Evolutionary conservation across 2,888 invertebrate genomes (phyloP).

Genomic region (Caenorhabditis uteleia): DNA sequence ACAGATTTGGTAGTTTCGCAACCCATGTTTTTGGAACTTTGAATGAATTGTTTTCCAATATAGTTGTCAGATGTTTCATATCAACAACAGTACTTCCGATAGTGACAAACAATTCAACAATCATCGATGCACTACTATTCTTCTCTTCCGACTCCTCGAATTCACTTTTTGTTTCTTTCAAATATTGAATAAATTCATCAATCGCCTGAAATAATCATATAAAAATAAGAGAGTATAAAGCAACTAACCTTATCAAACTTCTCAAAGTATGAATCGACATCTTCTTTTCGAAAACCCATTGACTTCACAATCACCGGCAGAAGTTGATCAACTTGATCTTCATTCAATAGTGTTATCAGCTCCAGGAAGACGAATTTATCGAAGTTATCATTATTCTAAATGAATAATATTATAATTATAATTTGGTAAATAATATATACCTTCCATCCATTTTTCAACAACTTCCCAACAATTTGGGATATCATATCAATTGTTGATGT

Average conservation of each 20-base stretch:
- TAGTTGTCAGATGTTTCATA: constrained; percentile 8
- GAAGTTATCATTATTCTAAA: too few relatives aligned
- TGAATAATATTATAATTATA: too few relatives aligned
- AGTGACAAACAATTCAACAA: constrained; percentile 23
- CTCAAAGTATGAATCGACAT: constrained; percentile 22
- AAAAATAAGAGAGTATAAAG: too few relatives aligned
- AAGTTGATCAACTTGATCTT: not conserved
- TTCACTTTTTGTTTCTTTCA: constrained; percentile 7
- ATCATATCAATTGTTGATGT: too few relatives aligned
- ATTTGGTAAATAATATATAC: too few relatives aligned
- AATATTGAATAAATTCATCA: not conserved
- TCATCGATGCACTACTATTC: constrained; percentile 2
- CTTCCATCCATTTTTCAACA: too few relatives aligned
- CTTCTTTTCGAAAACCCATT: constrained; percentile 15
- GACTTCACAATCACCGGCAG: not conserved
- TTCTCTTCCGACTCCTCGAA: not conserved
- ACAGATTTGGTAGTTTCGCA: constrained; percentile 10
- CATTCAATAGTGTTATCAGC: too few relatives aligned
- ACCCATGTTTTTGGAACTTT: constrained; percentile 23
- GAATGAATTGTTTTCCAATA: constrained; percentile 6
- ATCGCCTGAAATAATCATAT: too few relatives aligned
- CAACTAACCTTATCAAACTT: constrained; percentile 16
- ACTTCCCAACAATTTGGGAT: too few relatives aligned
- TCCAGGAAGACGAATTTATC: too few relatives aligned
- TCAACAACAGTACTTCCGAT: constrained; percentile 15